Base-by-base conservation (phyloP, 2,888 invertebrate genomes). In the Trypoxylon attenuatum region DNA sequence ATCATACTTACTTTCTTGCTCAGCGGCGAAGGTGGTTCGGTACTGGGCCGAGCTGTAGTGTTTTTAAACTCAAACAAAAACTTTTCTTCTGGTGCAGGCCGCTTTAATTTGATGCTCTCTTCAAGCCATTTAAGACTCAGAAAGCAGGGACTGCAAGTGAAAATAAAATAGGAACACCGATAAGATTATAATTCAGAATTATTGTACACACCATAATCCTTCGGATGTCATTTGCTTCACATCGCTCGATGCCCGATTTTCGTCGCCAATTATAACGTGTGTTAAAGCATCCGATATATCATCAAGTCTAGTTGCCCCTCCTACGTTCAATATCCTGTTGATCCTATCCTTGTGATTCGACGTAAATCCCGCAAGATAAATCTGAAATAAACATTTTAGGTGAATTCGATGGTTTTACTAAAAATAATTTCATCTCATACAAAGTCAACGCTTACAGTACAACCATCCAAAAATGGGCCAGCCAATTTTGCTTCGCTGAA, bases 391-490 rank as follows among this genome's bases (percentile, higher is more conserved):
- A 33, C 1, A n/a, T n/a, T n/a, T n/a, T n/a, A n/a, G n/a, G n/a
- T n/a, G n/a, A n/a, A n/a, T n/a, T n/a, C n/a, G 8, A 33, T 33
- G 33, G 13, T 5, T 10, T 33, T 2, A 33, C 2, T 13, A 19
- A 8, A 29, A 52, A 60, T n/a, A 42, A 21, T 5, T 23, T 45
- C 2, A 39, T 16, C 25, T 1, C 16, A 25, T 5, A 50, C 51
- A 27, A n/a, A 0, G 13, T 13, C 5, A 29, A 25, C 60, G 89
- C 90, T 89, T 86, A 95, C 94, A 87, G 93, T 94, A 83, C 96
- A 97, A 47, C 96, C 96, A 88, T 97, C 97, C 56, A 97, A 90
- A 83, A 96, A 96, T 61, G 91, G 89, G 25, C 95, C 96, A 66
- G 92, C 93, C 82, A 90, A 91, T 82, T 93, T 93, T 1, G 92